Conservation (phyloP, 2,888 invertebrate species). For the Macrostomum cliftonense region DNA sequence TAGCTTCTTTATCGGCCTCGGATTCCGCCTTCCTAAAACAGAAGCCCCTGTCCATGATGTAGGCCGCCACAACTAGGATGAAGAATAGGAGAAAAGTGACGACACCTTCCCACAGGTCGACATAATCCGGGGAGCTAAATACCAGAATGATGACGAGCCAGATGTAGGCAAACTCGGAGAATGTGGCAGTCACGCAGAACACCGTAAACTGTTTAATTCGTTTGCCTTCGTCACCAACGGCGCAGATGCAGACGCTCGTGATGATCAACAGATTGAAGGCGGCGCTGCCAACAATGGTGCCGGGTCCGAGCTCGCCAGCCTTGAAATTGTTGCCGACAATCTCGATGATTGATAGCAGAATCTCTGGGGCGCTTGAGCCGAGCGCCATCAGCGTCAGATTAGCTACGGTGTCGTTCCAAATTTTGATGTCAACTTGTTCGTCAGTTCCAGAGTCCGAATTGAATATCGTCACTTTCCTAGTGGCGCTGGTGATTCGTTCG, state of each 20-base stretch:
- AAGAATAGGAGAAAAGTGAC: constrained; percentile 45
- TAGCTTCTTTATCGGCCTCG: too few relatives aligned
- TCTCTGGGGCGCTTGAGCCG: constrained; percentile 45
- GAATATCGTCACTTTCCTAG: constrained; percentile 32
- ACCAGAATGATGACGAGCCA: constrained; percentile 44
- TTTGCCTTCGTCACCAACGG: constrained; percentile 38
- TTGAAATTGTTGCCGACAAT: constrained; percentile 36
- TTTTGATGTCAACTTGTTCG: constrained; percentile 40
- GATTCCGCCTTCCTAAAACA: too few relatives aligned
- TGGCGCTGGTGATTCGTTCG: constrained; percentile 44
- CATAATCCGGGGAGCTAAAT: constrained; percentile 32
- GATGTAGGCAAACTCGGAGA: constrained; percentile 43
- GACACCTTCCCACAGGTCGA: constrained; percentile 45
- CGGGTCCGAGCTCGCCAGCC: constrained; percentile 43
- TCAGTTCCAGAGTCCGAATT: constrained; percentile 14
- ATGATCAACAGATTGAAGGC: constrained; percentile 45
- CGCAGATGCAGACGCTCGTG: constrained; percentile 42
- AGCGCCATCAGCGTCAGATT: constrained; percentile 45
- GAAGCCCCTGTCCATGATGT: constrained; percentile 41
- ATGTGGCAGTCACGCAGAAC: constrained; percentile 34
- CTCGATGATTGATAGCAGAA: constrained; percentile 43
- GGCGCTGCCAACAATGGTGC: constrained; percentile 46
- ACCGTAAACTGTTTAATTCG: constrained; percentile 40
- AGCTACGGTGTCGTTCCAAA: constrained; percentile 45
- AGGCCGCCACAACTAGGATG: constrained; percentile 42